These are phyloP conservation scores for Spodoptera exigua DNA, from an alignment of 2,888 invertebrate genomes.

Conservation along the genomic window DNA sequence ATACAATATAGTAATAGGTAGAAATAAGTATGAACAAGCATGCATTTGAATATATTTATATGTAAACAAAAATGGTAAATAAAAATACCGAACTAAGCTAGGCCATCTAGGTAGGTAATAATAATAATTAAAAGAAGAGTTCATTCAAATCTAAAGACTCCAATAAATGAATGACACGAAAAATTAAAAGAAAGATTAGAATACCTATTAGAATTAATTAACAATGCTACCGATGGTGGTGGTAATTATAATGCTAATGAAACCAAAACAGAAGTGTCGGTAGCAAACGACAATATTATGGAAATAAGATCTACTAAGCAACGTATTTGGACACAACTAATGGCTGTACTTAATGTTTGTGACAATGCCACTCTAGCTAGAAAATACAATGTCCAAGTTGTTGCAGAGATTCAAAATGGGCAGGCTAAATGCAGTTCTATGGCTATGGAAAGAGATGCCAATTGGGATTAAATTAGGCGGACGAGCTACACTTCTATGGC, in stretches of 20 bases:
- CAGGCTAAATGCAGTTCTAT: too few species aligned
- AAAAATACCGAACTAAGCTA: too few species aligned
- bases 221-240: conserved; percentile 26
- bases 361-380: conserved; percentile 9
- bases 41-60: too few species aligned
- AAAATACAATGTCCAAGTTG: conserved; percentile 11
- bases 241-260: conserved; percentile 42
- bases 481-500: too few species aligned
- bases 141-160: too few species aligned
- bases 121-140: too few species aligned
- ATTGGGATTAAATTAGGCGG: too few species aligned
- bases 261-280: conserved; percentile 26
- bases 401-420: neutral
- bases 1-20: too few species aligned
- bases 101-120: too few species aligned
- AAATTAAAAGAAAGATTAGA: neutral
- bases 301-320: conserved; percentile 31
- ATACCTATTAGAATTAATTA: conserved; percentile 10
- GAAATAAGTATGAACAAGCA: too few species aligned
- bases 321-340: conserved; percentile 4
- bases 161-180: neutral
- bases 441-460: too few species aligned
- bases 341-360: conserved; percentile 12
- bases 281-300: conserved; percentile 34
- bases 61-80: too few species aligned